Percentiles rank a stretch among this genome's conserved stretches.
Evolutionary conservation across 2,888 invertebrate genomes (phyloP).

Genomic region (Diarsia dahlii): DNA sequence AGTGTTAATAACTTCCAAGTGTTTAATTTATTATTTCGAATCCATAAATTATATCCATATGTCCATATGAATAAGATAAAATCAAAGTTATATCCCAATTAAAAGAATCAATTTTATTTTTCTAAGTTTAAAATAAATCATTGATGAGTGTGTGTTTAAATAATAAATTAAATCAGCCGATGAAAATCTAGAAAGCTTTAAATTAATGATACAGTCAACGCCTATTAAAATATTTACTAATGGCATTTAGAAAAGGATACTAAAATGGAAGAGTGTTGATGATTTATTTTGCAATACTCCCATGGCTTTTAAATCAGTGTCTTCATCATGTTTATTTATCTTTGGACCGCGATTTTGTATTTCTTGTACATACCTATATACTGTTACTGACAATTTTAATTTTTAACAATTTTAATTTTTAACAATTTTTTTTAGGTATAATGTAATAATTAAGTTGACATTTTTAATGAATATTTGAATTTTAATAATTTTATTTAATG

Average conservation of each 20-base stretch:
- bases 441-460: no score
- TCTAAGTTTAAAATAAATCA: conserved; percentile 28
- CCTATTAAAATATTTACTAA: conserved; percentile 10
- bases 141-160: conserved; percentile 36
- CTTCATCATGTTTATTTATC: no score
- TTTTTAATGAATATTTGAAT: no score
- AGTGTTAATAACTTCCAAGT: conserved; percentile 42
- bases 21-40: conserved; percentile 33
- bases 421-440: no score
- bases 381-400: no score
- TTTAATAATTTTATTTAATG: no score
- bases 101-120: conserved; percentile 50
- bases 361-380: no score
- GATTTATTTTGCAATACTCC: not conserved
- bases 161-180: conserved; percentile 35
- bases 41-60: conserved; percentile 35
- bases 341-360: no score
- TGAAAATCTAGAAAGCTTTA: conserved; percentile 26
- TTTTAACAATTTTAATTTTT: no score
- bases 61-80: conserved; percentile 28
- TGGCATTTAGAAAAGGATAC: not conserved
- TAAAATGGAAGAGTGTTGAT: not conserved
- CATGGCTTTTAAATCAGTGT: not conserved
- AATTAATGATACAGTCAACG: conserved; percentile 17
- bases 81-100: conserved; percentile 44